These are phyloP conservation scores for Macrobrachium nipponense DNA, from an alignment of 1,140 invertebrate species.

Conservation along the genomic window DNA sequence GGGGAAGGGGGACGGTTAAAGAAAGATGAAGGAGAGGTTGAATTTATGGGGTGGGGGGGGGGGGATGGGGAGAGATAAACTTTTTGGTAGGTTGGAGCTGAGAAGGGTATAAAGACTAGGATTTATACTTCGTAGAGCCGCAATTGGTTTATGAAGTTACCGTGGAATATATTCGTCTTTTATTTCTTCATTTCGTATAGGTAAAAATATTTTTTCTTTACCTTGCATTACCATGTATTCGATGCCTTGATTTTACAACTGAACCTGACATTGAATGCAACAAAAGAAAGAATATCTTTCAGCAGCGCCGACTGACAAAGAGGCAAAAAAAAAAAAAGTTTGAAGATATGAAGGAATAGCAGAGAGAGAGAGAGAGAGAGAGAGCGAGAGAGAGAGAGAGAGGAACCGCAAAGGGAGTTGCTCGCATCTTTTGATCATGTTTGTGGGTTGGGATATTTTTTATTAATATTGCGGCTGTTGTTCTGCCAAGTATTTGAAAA, in stretches of 20 bases:
- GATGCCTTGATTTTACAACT: too few species aligned
- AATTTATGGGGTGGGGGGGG: neutral
- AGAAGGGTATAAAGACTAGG: neutral
- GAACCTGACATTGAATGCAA: too few species aligned
- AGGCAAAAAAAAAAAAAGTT: neutral
- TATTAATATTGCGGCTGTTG: neutral
- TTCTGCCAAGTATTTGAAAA: neutral
- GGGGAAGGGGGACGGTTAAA: neutral
- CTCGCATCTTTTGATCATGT: neutral
- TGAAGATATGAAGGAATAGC: neutral
- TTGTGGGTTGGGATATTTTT: too few species aligned
- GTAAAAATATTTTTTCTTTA: neutral
- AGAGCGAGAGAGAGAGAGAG: conserved; percentile 12
- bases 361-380: conserved; percentile 28
- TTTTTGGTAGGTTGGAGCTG: too few species aligned
- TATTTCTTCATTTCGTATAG: neutral
- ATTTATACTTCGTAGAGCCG: too few species aligned
- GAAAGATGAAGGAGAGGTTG: neutral
- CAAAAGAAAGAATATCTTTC: too few species aligned
- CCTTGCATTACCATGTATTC: neutral
- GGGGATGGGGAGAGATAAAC: neutral
- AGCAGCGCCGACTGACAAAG: too few species aligned
- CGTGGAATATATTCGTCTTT: neutral
- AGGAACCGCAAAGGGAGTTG: neutral
- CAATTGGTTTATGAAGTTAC: too few species aligned